Conservation (phyloP, 2,888 invertebrate species). For the Dinocampus coccinellae region DNA sequence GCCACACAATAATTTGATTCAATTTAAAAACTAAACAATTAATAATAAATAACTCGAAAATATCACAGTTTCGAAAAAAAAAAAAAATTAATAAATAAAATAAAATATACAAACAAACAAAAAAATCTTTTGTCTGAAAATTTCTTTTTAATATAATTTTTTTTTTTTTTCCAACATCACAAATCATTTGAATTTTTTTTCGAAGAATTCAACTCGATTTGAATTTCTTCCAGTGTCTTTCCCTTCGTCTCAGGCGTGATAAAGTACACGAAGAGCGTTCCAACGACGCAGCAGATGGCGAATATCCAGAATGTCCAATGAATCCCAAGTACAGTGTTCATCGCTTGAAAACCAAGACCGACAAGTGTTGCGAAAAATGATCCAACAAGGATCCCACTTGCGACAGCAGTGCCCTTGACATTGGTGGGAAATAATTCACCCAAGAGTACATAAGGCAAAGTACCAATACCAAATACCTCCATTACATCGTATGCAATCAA, state of each 20-base stretch:
- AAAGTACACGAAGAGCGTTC: conserved; percentile 72
- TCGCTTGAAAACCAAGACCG: conserved; percentile 73
- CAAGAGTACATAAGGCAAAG: conserved; percentile 75
- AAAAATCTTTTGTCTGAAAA: background rate
- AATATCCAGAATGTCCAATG: conserved; percentile 74
- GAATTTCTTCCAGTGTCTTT: conserved; percentile 74
- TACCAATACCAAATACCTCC: conserved; percentile 76
- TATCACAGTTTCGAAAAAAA: background rate
- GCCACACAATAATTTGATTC: background rate
- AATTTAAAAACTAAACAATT: background rate
- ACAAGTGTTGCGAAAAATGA: conserved; percentile 74
- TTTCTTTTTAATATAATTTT: background rate
- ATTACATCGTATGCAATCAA: conserved; percentile 75
- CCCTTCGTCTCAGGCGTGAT: conserved; percentile 76
- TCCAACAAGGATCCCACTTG: conserved; percentile 75
- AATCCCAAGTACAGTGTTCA: conserved; percentile 71
- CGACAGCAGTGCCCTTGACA: conserved; percentile 76
- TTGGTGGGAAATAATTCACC: conserved; percentile 77
- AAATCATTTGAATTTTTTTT: conserved; percentile 29
- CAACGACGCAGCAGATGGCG: conserved; percentile 70
- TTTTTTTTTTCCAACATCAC: conserved; percentile 19
- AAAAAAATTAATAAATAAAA: background rate
- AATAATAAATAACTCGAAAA: background rate
- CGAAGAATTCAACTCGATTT: conserved; percentile 56
- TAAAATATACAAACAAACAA: too few species aligned